Percentiles rank a stretch among this genome's conserved stretches.
phyloP scores from a whole-genome alignment of 1,140 invertebrate genomes.

The Heterodera carotae region DNA sequence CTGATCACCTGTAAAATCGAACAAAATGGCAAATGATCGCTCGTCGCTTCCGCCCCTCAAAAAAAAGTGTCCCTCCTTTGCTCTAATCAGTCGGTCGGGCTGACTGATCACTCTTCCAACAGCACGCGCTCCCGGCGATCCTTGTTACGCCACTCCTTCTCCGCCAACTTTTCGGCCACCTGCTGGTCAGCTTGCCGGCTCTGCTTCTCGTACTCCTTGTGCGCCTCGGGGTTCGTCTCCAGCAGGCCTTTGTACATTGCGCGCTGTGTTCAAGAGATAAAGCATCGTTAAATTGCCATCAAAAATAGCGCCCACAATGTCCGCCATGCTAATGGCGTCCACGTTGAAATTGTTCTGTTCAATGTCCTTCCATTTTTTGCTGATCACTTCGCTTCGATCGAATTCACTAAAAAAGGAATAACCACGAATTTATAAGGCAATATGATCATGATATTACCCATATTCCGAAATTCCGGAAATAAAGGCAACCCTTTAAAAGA shows the following conservation, averaged over 20 bases:
- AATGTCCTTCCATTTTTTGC: conserved; percentile 35
- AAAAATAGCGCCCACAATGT: too few species aligned
- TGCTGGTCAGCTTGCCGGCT: neutral
- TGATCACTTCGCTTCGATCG: neutral
- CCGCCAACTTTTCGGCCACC: conserved; percentile 3
- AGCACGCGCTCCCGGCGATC: neutral
- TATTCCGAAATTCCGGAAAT: too few species aligned
- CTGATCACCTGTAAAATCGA: too few species aligned
- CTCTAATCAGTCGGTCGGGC: neutral
- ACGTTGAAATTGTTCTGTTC: conserved; percentile 38
- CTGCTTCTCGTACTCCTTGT: conserved; percentile 1
- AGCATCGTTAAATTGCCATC: neutral
- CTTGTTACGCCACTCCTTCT: conserved; percentile 2
- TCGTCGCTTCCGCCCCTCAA: neutral
- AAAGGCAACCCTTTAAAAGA: too few species aligned
- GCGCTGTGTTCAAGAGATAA: neutral
- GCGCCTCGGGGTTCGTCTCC: neutral
- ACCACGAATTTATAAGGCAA: too few species aligned
- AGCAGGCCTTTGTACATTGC: neutral
- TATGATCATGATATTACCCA: too few species aligned
- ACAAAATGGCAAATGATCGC: too few species aligned
- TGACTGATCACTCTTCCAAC: neutral
- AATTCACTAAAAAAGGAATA: too few species aligned
- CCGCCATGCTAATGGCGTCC: conserved; percentile 28
- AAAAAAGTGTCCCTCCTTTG: neutral